Base-by-base conservation (phyloP, 2,888 invertebrate genomes). In the Cordilura impudica region DNA sequence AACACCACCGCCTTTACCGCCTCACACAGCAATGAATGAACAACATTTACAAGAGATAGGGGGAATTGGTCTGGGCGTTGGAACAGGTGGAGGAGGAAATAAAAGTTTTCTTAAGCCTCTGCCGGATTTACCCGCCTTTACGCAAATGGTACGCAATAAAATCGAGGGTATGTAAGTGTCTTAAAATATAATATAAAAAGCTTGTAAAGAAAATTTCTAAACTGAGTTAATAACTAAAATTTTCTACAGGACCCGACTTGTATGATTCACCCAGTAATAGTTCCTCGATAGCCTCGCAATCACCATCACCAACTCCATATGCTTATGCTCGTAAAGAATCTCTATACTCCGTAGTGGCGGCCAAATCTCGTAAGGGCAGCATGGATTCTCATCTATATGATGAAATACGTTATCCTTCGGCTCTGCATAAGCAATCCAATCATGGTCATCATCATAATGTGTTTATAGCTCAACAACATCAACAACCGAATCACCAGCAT, bases 181-280 rank as follows among this genome's bases (percentile, higher is more conserved):
- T 61, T n/a, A n/a, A 39, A 12, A 12, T 39, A 26, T 26, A 29
- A 21, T 63, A 47, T 29, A 45, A 21, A 8, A 21, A 63, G 18
- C 10, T 35, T 35, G 23, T 12, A 14, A 1, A 14, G 21, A 19
- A 18, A 26, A 21, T 16, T 23, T 19, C 49, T 10, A 54, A 7
- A 51, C 16, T 45, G 18, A 51, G 8, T 16, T 12, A 29, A 58
- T 7, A 10, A 39, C 12, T 21, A 19, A 26, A 45, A 54, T 39
- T n/a, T 53, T 53, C 49, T 61, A 19, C 14, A 83, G 83, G 75
- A 75, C 88, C 88, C 81, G 89, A 88, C 77, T 85, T 88, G 78
- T 89, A 89, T 84, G 89, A 89, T 77, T 84, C 88, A n/a, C 89
- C 89, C 31, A 87, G 87, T 69, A 89, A 89, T 73, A 89, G 88